A percentile compares a stretch with the other conserved stretches of the same genome.
Evolutionary conservation across 2,113 vertebrate genomes (phyloP).

Genomic region (Numenius arquata): DNA sequence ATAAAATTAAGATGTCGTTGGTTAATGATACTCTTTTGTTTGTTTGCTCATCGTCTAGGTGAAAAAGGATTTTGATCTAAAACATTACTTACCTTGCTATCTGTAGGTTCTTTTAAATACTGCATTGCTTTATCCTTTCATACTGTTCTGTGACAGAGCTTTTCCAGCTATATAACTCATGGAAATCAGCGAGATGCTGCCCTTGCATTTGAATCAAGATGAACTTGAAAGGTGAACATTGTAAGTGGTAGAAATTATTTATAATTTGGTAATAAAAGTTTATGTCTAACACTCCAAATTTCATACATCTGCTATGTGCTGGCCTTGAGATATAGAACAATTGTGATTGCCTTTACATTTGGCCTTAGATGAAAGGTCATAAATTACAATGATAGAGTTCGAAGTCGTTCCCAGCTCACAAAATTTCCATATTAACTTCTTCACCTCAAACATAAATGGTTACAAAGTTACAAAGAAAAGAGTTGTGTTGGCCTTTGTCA

Average conservation of each 20-base stretch:
- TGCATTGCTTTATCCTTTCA: not conserved
- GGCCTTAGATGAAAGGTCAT: slow-evolving; percentile 77
- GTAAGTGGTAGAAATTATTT: slow-evolving; percentile 85
- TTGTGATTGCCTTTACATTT: slow-evolving; percentile 80
- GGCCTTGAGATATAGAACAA: slow-evolving; percentile 79
- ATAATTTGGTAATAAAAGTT: slow-evolving; percentile 87
- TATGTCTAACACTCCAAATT: slow-evolving; percentile 80
- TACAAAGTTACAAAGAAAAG: slow-evolving; percentile 72
- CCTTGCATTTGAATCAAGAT: slow-evolving; percentile 82
- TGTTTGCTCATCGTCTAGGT: not conserved
- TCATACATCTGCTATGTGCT: slow-evolving; percentile 76
- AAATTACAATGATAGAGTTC: slow-evolving; percentile 77
- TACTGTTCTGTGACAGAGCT: slow-evolving; percentile 19
- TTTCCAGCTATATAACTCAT: slow-evolving; percentile 51
- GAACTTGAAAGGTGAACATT: slow-evolving; percentile 84
- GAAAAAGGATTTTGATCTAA: not conserved
- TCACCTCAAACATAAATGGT: slow-evolving; percentile 81
- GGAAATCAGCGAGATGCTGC: slow-evolving; percentile 59
- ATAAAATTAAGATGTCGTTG: not conserved
- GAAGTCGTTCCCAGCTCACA: slow-evolving; percentile 68
- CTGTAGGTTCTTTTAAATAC: not conserved
- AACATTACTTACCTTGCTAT: not conserved
- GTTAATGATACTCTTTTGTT: not conserved
- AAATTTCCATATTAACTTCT: slow-evolving; percentile 82
- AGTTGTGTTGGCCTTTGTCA: slow-evolving; percentile 72